Conservation (phyloP, 2,797 vertebrate species). For the Strix occidentalis region DNA sequence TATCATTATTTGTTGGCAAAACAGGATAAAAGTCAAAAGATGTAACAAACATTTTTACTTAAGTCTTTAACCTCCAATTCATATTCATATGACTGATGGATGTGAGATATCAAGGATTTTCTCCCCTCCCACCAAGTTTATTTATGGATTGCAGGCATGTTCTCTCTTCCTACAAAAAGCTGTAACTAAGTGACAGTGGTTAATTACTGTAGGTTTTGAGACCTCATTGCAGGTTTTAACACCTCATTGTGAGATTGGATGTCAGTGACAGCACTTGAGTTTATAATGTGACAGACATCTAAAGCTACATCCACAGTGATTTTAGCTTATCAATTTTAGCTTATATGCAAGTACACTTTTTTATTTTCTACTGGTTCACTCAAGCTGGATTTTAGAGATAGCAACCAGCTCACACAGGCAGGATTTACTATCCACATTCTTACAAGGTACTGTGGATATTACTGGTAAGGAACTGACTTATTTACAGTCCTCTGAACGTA, state of each 20-base stretch:
- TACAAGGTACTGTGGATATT: background rate
- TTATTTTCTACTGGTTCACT: background rate
- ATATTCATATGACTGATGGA: background rate
- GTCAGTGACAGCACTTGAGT: background rate
- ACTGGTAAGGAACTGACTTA: background rate
- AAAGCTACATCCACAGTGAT: background rate
- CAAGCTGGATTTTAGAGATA: background rate
- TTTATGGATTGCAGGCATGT: background rate
- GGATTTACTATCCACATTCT: background rate
- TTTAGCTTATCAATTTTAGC: background rate
- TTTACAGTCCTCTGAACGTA: background rate
- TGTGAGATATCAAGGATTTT: background rate
- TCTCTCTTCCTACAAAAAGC: background rate
- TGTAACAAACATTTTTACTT: background rate
- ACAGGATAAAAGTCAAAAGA: background rate
- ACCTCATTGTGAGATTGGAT: background rate
- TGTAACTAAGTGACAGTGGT: background rate
- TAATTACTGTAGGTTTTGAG: background rate
- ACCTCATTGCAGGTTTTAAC: background rate
- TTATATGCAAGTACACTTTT: background rate
- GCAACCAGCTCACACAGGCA: background rate
- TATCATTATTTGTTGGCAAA: background rate
- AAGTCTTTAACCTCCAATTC: background rate
- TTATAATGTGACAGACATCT: background rate
- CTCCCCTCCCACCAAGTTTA: background rate